Percentiles rank a stretch among this genome's conserved stretches.
These are phyloP conservation scores for Pollenia griseotomentosa DNA, from an alignment of 2,888 invertebrate species.

Conservation along the genomic window DNA sequence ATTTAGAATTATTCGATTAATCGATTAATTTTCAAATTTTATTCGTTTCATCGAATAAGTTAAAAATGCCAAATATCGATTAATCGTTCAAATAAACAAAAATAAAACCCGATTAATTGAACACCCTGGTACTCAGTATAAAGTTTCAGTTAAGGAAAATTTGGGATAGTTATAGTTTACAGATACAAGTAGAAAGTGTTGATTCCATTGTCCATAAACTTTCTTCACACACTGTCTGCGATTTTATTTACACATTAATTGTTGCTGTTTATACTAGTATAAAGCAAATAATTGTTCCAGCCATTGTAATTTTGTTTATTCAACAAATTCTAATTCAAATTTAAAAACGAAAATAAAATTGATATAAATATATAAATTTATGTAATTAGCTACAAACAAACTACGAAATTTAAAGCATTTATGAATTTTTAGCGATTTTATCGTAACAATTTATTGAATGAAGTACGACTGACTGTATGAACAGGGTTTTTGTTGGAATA, in stretches of 20 bases:
- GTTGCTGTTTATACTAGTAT: background rate
- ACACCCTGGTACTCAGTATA: too few species aligned
- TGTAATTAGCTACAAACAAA: slow-evolving; percentile 38
- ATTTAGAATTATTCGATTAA: too few species aligned
- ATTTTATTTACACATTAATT: background rate
- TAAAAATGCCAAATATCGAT: too few species aligned
- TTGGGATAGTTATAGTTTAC: too few species aligned
- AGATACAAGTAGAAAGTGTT: too few species aligned
- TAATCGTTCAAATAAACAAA: too few species aligned
- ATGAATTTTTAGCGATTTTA: background rate
- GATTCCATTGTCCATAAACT: background rate
- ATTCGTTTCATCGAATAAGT: too few species aligned
- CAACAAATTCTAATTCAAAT: slow-evolving; percentile 30
- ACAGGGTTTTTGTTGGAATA: background rate
- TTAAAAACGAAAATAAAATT: slow-evolving; percentile 6
- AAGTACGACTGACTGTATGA: too few species aligned
- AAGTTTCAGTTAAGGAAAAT: too few species aligned
- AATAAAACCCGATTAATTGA: too few species aligned
- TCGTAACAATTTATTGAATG: background rate
- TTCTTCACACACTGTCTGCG: background rate
- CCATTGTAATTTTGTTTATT: slow-evolving; percentile 31
- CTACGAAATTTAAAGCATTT: background rate
- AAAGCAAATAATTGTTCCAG: slow-evolving; percentile 1
- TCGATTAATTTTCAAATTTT: too few species aligned
- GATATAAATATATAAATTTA: slow-evolving; percentile 25